phyloP scores from a whole-genome alignment of 2,113 vertebrate species.

The Acinonyx jubatus region DNA sequence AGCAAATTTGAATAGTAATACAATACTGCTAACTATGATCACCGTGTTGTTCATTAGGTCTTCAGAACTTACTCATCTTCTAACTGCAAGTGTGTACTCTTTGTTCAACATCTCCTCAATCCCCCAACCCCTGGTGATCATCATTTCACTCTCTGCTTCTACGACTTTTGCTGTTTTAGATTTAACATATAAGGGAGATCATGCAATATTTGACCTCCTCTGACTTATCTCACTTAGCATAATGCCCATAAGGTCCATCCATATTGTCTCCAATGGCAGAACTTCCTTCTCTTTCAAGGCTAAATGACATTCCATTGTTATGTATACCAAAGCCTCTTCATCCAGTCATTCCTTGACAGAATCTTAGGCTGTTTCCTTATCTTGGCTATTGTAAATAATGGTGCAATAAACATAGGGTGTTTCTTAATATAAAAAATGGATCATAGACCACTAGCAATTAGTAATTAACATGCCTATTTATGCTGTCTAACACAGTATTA shows the following conservation, averaged over 20 bases:
- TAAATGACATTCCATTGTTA: not conserved
- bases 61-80: not conserved
- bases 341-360: not conserved
- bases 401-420: not conserved
- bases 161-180: not conserved
- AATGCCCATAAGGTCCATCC: not conserved
- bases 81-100: not conserved
- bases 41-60: too few species aligned
- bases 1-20: not conserved
- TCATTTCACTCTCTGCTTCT: not conserved
- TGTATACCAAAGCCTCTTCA: not conserved
- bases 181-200: not conserved
- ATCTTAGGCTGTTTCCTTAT: not conserved
- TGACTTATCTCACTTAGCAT: not conserved
- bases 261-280: not conserved
- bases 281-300: not conserved
- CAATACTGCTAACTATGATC: not conserved
- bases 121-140: not conserved
- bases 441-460: not conserved
- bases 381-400: not conserved
- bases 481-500: not conserved
- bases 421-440: not conserved
- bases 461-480: not conserved
- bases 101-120: not conserved
- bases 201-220: not conserved